phyloP scores from a whole-genome alignment of 2,888 invertebrate species.

The Glaucopsyche alexis region DNA sequence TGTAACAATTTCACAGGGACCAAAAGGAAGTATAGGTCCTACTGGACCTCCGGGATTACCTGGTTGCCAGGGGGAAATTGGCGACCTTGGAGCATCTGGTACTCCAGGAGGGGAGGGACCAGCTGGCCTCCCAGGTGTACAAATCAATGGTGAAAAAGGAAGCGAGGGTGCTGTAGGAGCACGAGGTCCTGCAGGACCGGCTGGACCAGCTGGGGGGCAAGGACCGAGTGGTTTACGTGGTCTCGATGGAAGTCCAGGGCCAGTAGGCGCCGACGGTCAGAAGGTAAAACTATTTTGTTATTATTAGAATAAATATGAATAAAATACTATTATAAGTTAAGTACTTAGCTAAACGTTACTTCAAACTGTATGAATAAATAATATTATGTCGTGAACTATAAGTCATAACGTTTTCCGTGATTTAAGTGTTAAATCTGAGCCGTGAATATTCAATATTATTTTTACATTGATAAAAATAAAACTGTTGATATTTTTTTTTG shows the following conservation, averaged over 20 bases:
- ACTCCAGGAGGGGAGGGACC: neutral
- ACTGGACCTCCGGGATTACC: neutral
- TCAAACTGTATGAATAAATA: too few relatives aligned
- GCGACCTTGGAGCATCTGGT: neutral
- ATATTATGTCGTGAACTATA: too few relatives aligned
- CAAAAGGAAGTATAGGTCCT: neutral
- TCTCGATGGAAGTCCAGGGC: neutral
- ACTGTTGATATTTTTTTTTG: too few relatives aligned
- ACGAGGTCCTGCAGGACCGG: neutral
- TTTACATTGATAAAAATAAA: too few relatives aligned
- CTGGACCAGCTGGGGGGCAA: neutral
- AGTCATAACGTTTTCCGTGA: too few relatives aligned
- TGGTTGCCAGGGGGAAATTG: neutral
- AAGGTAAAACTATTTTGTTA: neutral
- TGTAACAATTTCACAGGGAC: neutral
- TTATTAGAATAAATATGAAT: neutral
- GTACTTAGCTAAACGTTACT: too few relatives aligned
- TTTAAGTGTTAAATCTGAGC: too few relatives aligned
- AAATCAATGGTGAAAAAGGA: neutral
- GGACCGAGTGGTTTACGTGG: neutral
- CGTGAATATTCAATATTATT: too few relatives aligned
- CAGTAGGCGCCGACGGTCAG: neutral
- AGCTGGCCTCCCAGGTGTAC: neutral
- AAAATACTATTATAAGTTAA: neutral
- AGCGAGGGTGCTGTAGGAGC: neutral